Evolutionary conservation across 2,888 invertebrate species (phyloP).

Genomic region (Rotaria magnacalcarata): DNA sequence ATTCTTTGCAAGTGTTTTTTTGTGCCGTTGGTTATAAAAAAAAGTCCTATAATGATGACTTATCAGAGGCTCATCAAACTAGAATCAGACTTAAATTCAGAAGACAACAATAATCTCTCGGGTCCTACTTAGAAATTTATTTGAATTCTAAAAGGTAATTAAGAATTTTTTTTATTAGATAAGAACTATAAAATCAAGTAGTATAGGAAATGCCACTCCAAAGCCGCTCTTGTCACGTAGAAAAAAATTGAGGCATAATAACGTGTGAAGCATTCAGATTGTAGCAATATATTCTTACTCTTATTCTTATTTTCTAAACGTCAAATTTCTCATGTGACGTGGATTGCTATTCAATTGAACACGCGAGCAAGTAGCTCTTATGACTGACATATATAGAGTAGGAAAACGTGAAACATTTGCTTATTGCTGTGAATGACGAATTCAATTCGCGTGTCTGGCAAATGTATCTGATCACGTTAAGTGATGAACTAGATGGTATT

Average conservation of each 20-base stretch:
- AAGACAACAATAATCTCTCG: too few relatives aligned
- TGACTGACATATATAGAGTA: background rate
- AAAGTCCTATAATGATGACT: too few relatives aligned
- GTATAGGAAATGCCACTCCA: background rate
- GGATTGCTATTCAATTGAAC: background rate
- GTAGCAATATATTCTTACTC: background rate
- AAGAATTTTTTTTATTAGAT: too few relatives aligned
- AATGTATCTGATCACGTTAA: background rate
- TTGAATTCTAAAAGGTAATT: background rate
- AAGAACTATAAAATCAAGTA: background rate
- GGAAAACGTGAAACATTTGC: background rate
- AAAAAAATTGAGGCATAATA: background rate
- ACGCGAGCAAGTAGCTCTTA: background rate
- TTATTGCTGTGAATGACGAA: background rate
- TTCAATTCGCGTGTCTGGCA: background rate
- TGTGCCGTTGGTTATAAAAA: too few relatives aligned
- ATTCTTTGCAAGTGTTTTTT: too few relatives aligned
- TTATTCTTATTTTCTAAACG: background rate
- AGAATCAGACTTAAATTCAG: background rate
- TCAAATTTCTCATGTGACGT: background rate
- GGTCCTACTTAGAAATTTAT: too few relatives aligned
- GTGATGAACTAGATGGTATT: background rate
- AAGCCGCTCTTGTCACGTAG: background rate
- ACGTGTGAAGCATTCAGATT: background rate
- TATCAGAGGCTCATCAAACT: background rate